Evolutionary conservation across 2,113 vertebrate species (phyloP).

Genomic region (Neomonachus schauinslandi): DNA sequence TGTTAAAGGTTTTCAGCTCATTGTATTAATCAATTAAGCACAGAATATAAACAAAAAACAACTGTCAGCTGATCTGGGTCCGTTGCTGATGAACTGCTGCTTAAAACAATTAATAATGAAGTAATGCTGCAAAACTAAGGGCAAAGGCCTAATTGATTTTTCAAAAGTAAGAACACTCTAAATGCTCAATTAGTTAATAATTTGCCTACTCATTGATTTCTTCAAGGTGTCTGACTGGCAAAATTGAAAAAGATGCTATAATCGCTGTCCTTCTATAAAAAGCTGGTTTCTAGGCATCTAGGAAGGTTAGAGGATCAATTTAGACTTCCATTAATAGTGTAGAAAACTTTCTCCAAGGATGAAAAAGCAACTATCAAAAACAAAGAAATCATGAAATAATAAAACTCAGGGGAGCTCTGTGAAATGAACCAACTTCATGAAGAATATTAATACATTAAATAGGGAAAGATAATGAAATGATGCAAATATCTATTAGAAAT

Average conservation of each 20-base stretch:
- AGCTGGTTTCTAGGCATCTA: constrained; percentile 63
- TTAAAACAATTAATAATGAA: constrained; percentile 88
- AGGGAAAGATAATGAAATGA: constrained; percentile 44
- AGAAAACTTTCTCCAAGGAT: constrained; percentile 76
- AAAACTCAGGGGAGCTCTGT: constrained; percentile 57
- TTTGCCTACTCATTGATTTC: constrained; percentile 86
- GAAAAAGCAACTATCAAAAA: constrained; percentile 82
- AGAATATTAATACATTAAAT: constrained; percentile 46
- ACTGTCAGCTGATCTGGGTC: constrained; percentile 85
- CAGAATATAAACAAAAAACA: constrained; percentile 84
- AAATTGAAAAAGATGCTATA: constrained; percentile 82
- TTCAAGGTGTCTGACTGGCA: constrained; percentile 84
- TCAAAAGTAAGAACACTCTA: constrained; percentile 83
- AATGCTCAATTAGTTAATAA: constrained; percentile 86
- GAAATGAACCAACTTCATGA: constrained; percentile 47
- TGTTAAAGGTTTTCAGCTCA: constrained; percentile 83
- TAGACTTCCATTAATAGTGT: constrained; percentile 57
- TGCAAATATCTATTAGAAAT: constrained; percentile 53
- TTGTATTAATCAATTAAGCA: constrained; percentile 85
- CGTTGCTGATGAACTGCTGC: constrained; percentile 83
- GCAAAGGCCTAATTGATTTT: constrained; percentile 85
- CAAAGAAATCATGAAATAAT: constrained; percentile 67
- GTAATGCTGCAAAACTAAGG: constrained; percentile 79
- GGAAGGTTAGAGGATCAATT: constrained; percentile 68
- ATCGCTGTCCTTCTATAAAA: constrained; percentile 68